phyloP scores from a whole-genome alignment of 2,888 invertebrate species.

The Agonum fuliginosum region DNA sequence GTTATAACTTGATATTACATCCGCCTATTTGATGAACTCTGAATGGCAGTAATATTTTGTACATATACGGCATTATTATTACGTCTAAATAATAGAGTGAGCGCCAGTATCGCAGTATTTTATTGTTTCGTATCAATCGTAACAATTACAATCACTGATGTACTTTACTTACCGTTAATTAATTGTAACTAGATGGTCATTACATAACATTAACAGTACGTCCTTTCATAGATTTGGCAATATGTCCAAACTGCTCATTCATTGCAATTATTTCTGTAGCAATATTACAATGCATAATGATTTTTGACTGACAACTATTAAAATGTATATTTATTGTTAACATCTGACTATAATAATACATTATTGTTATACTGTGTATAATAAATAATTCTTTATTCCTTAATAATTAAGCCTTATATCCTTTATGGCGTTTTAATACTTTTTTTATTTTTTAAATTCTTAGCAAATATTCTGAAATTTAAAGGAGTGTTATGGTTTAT shows the following conservation, averaged over 20 bases:
- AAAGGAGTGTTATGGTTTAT: too few relatives aligned
- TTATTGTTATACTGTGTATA: slow-evolving; percentile 60
- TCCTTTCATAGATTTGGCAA: slow-evolving; percentile 59
- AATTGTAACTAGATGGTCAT: slow-evolving; percentile 36
- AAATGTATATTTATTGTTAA: slow-evolving; percentile 60
- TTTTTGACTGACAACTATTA: slow-evolving; percentile 59
- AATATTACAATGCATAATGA: slow-evolving; percentile 59
- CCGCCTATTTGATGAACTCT: slow-evolving; percentile 53
- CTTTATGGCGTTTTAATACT: not conserved
- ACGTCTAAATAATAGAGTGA: slow-evolving; percentile 51
- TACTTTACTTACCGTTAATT: slow-evolving; percentile 14
- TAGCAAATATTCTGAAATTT: too few relatives aligned
- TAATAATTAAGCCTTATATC: too few relatives aligned
- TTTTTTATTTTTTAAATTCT: not conserved
- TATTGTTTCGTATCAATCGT: slow-evolving; percentile 43
- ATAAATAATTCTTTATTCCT: slow-evolving; percentile 12
- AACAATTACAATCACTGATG: slow-evolving; percentile 34
- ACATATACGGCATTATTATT: slow-evolving; percentile 50
- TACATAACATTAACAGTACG: slow-evolving; percentile 51
- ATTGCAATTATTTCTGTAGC: slow-evolving; percentile 59
- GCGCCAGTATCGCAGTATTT: slow-evolving; percentile 29
- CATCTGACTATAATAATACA: slow-evolving; percentile 59
- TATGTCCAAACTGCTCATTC: slow-evolving; percentile 56
- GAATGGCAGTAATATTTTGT: slow-evolving; percentile 56
- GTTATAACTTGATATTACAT: slow-evolving; percentile 47